These are phyloP conservation scores for Diarsia rubi DNA, from an alignment of 2,888 invertebrate species.

Conservation along the genomic window DNA sequence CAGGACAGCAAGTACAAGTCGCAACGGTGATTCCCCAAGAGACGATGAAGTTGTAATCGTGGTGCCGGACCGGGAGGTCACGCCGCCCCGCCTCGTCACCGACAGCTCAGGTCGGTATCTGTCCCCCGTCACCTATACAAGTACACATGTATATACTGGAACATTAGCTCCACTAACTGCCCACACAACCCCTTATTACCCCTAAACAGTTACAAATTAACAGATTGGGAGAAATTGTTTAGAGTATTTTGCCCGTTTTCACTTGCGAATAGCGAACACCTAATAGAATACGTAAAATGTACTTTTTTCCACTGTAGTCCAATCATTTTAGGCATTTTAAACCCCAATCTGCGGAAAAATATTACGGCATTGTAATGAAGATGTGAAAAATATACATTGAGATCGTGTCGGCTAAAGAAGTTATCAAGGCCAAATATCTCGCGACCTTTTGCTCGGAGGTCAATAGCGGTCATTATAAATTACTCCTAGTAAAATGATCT, in stretches of 20 bases:
- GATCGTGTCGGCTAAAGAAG: no score
- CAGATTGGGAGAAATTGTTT: conserved; percentile 35
- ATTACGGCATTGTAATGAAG: no score
- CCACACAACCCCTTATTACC: conserved; percentile 15
- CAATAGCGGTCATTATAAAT: no score
- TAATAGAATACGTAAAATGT: background rate
- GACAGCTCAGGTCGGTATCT: conserved; percentile 92
- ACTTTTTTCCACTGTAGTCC: no score
- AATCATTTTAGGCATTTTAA: no score
- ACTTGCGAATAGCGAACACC: background rate
- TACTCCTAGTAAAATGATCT: no score
- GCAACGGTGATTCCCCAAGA: conserved; percentile 84
- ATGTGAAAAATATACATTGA: no score
- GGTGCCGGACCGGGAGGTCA: conserved; percentile 88
- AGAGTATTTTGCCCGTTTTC: conserved; percentile 32
- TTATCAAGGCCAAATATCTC: no score
- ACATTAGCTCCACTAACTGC: conserved; percentile 22
- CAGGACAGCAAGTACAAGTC: conserved; percentile 84
- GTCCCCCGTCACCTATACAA: conserved; percentile 1
- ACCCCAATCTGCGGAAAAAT: no score
- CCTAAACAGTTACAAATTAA: conserved; percentile 13
- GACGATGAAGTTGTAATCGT: conserved; percentile 88
- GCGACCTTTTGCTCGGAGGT: no score
- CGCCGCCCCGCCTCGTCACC: conserved; percentile 90
- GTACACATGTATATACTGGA: conserved; percentile 22